Percentiles rank a stretch among this genome's conserved stretches.
These are phyloP conservation scores for Pediacus dermestoides DNA, from an alignment of 2,888 invertebrate species.

Conservation along the genomic window DNA sequence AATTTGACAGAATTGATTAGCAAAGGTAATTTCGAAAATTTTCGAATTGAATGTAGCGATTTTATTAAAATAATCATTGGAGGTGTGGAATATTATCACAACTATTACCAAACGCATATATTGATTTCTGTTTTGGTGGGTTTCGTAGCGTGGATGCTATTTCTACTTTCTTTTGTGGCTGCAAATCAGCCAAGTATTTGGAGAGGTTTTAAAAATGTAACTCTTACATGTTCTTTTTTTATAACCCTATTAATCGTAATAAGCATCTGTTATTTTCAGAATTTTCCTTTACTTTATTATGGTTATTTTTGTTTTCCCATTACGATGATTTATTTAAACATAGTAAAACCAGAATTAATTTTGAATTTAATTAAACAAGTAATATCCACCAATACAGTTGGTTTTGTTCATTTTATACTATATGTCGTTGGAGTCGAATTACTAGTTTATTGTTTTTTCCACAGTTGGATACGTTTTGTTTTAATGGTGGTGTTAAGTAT, in stretches of 20 bases:
- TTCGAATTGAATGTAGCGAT: conserved; percentile 20
- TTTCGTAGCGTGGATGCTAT: conserved; percentile 34
- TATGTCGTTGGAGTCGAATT: too few relatives aligned
- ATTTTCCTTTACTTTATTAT: conserved; percentile 32
- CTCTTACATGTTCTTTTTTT: too few relatives aligned
- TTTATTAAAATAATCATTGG: conserved; percentile 26
- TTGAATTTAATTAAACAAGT: neutral
- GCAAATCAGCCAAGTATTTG: too few relatives aligned
- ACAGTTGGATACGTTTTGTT: too few relatives aligned
- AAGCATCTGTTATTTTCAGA: too few relatives aligned
- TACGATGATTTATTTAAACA: conserved; percentile 19
- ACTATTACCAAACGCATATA: conserved; percentile 35
- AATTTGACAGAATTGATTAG: conserved; percentile 16
- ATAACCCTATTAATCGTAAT: conserved; percentile 8
- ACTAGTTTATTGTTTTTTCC: too few relatives aligned
- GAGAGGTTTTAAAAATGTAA: too few relatives aligned
- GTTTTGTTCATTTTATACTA: too few relatives aligned
- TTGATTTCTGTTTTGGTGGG: conserved; percentile 32
- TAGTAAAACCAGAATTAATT: too few relatives aligned
- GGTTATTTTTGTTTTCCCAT: conserved; percentile 37
- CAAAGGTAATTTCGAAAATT: conserved; percentile 10
- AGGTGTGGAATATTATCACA: conserved; percentile 37
- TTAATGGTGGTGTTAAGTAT: too few relatives aligned
- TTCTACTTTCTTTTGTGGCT: too few relatives aligned
- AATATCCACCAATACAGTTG: too few relatives aligned